Evolutionary conservation across 2,113 vertebrate genomes (phyloP), one percentile per base, ranked within the genome.

Genomic region (Galemys pyrenaicus): DNA sequence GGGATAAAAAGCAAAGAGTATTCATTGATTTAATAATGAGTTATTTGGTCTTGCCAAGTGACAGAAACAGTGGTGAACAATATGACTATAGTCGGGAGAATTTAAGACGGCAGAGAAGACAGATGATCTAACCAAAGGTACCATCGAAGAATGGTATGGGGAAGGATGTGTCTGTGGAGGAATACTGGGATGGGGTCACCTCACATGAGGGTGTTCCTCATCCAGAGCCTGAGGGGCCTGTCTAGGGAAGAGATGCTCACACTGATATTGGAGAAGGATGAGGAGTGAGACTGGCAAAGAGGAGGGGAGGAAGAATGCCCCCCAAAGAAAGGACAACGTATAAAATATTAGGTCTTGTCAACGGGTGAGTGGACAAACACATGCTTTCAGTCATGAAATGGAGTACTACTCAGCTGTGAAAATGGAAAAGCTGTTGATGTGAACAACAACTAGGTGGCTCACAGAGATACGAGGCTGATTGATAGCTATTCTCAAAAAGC

Each of bases 111-210:
- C 16, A 44, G 32, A 80, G 15, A 44, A 67, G n/a, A 28, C 22
- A 41, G 39, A 19, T 2, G 37, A 70, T 9, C 39, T 77, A 56
- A 41, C 30, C 41, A 46, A 78, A 56, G 4, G 26, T 28, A 30
- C 56, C 49, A 17, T 13, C 7, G 12, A 49, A 44, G 4, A 46
- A n/a, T n/a, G n/a, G n/a, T n/a, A n/a, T n/a, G 4, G 6, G 58
- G 35, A 87, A 30, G 26, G 51, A 32, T 0, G 1, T 35, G 44
- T 20, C 80, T 16, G 0, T 2, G 2, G 12, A 51, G 49, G 49
- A 73, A 15, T 0, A 1, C 4, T 2, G 4, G 26, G 20, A 10
- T 12, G 5, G 32, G 26, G 79, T 17, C 37, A 64, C 44, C 16
- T 30, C 5, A 16, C 16, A 2, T 16, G 7, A n/a, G 2, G 6